Conservation (phyloP, 2,113 vertebrate species). For the Cochlearius cochlearius region DNA sequence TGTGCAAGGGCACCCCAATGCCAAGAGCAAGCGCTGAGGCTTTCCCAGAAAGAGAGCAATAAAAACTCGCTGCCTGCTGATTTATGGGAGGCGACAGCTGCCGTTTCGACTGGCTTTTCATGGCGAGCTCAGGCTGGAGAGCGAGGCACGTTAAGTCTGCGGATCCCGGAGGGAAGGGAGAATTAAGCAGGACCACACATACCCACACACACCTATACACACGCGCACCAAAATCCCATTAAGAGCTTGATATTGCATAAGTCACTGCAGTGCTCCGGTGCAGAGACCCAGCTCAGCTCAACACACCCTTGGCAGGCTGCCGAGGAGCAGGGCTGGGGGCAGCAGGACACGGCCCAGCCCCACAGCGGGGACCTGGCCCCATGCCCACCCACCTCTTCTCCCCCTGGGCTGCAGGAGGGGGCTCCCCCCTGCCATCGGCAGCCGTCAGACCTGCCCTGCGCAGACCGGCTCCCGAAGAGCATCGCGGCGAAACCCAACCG, state of each 20-base stretch:
- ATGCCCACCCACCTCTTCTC: not conserved
- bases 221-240: not conserved
- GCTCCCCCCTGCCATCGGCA: not conserved
- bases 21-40: not conserved
- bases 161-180: not conserved
- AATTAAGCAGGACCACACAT: not conserved
- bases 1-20: not conserved
- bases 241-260: not conserved
- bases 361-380: not conserved
- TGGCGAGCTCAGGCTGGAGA: not conserved
- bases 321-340: not conserved
- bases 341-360: not conserved
- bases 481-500: not conserved
- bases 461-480: not conserved
- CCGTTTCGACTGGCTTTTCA: not conserved
- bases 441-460: not conserved
- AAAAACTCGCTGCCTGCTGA: not conserved
- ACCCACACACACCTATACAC: not conserved
- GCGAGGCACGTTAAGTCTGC: not conserved
- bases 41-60: not conserved
- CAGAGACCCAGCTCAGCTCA: not conserved
- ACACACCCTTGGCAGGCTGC: not conserved
- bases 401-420: not conserved
- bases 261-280: not conserved
- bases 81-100: conserved; percentile 33